phyloP scores from a whole-genome alignment of 1,140 invertebrate genomes.

The Trigoniulus corallinus region DNA sequence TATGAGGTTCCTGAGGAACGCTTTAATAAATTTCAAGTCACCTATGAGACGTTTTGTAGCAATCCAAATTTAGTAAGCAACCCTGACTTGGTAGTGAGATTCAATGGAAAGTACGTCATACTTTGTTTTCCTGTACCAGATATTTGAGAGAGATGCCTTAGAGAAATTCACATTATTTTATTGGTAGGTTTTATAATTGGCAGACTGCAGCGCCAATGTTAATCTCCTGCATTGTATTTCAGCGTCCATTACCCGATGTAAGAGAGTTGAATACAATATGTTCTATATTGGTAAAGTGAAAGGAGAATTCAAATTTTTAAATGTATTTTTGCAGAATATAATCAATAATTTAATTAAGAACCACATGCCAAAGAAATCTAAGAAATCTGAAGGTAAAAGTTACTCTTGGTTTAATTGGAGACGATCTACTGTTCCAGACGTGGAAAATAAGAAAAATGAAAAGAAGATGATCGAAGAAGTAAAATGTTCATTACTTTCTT shows the following conservation, averaged over 20 bases:
- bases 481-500: no score
- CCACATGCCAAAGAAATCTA: conserved; percentile 33
- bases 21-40: conserved; percentile 57
- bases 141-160: conserved; percentile 3
- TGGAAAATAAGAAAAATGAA: conserved; percentile 71
- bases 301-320: background rate
- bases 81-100: conserved; percentile 69
- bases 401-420: conserved; percentile 26
- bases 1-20: conserved; percentile 34
- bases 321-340: conserved; percentile 21
- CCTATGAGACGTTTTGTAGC: conserved; percentile 62
- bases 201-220: conserved; percentile 68
- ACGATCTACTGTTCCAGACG: conserved; percentile 20
- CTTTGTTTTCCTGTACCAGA: background rate
- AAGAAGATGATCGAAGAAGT: no score
- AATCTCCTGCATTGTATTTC: conserved; percentile 63
- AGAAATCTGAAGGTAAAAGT: conserved; percentile 21
- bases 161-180: conserved; percentile 8
- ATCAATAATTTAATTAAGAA: conserved; percentile 25
- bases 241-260: conserved; percentile 51
- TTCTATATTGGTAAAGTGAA: background rate
- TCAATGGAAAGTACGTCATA: conserved; percentile 54
- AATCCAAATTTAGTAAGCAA: conserved; percentile 56
- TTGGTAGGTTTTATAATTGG: conserved; percentile 54
- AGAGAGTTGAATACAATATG: conserved; percentile 13